phyloP scores from a whole-genome alignment of 2,113 vertebrate species.

The Eonycteris spelaea region DNA sequence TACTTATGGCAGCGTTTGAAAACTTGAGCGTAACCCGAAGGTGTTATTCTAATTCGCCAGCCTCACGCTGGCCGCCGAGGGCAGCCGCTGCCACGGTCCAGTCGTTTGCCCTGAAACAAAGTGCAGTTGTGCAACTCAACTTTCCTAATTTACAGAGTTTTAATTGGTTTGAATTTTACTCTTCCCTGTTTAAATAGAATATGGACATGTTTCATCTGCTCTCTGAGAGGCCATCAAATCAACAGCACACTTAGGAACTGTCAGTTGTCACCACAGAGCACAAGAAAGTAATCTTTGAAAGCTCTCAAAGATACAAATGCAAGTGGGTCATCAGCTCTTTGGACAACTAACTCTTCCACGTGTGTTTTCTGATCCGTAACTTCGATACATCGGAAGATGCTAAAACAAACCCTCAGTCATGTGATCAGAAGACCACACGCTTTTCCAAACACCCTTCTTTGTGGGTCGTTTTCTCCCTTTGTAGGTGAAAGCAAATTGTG shows the following conservation, averaged over 20 bases:
- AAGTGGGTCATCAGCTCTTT: too few species aligned
- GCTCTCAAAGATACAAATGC: not conserved
- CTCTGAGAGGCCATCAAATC: not conserved
- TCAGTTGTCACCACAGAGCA: not conserved
- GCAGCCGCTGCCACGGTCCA: not conserved
- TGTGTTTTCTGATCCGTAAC: not conserved
- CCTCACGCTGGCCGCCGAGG: not conserved
- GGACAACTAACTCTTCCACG: not conserved
- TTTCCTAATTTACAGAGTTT: not conserved
- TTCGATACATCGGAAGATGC: not conserved
- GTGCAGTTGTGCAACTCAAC: not conserved
- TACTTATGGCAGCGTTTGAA: not conserved
- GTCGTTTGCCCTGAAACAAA: not conserved
- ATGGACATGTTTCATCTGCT: not conserved
- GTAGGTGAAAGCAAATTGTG: not conserved
- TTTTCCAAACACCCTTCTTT: not conserved
- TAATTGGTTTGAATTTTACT: not conserved
- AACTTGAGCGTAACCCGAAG: not conserved
- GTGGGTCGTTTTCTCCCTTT: rapidly evolving
- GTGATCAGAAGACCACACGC: not conserved
- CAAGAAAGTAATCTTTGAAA: not conserved
- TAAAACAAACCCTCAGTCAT: not conserved
- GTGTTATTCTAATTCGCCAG: not conserved
- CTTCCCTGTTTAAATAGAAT: not conserved
- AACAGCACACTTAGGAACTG: too few species aligned